These are phyloP conservation scores for Harpegnathos saltator DNA, from an alignment of 1,140 invertebrate genomes.

Conservation along the genomic window DNA sequence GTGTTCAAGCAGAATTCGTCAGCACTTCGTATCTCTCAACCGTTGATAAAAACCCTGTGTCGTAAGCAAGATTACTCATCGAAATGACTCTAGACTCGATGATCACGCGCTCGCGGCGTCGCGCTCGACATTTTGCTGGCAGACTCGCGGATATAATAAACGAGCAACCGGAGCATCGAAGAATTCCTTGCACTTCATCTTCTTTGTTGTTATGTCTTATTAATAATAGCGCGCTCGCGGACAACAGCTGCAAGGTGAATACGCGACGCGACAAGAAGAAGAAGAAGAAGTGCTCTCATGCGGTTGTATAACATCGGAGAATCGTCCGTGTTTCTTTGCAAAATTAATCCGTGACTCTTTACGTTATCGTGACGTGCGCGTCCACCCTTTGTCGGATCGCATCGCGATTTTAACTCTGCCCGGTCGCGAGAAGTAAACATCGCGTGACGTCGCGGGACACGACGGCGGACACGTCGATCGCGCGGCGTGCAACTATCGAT, in stretches of 20 bases:
- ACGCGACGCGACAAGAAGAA: no score
- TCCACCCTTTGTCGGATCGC: no score
- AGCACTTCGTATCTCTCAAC: constrained; percentile 21
- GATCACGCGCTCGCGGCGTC: neutral
- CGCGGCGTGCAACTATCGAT: constrained; percentile 60
- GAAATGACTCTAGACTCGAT: constrained; percentile 10
- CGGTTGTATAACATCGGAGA: no score
- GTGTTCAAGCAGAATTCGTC: neutral
- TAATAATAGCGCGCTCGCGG: no score
- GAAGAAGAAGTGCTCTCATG: no score
- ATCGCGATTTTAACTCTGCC: constrained; percentile 15
- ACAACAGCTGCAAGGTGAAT: no score
- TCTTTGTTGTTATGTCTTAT: neutral
- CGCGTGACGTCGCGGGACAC: constrained; percentile 16
- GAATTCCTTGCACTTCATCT: neutral
- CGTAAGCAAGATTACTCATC: constrained; percentile 36
- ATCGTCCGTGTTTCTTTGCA: no score
- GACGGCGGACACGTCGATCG: no score
- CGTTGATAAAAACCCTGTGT: neutral
- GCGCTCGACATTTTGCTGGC: neutral
- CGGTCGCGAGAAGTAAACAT: constrained; percentile 10
- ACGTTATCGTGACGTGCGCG: no score
- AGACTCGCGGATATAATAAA: neutral
- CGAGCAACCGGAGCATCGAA: neutral
- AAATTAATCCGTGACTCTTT: no score